Evolutionary conservation across 2,888 invertebrate species (phyloP), one percentile per base, ranked within the genome.

Genomic region (Carterocephalus palaemon): DNA sequence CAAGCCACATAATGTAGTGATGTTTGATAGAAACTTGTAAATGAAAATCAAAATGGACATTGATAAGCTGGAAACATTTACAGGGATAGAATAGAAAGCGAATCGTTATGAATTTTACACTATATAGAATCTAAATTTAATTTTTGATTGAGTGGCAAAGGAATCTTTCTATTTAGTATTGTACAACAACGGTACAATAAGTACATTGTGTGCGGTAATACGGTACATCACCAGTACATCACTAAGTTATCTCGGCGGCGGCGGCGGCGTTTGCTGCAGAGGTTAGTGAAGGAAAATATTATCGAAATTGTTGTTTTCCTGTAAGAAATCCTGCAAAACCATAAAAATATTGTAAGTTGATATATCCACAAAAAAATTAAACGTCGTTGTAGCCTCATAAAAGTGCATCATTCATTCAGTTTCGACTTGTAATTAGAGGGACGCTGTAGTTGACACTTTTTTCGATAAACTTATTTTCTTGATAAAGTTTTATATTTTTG

Each of bases 401-500:
- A 65, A 66, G 49, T 12, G 7, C 22, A 49, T 31, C 49, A 51
- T 80, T 74, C 68, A 85, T 82, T 81, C 80, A 85, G 61, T 55
- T 68, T 59, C 52, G 47, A 33, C 37, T 47, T n/a, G 19, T 62
- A 66, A 66, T 67, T 63, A 55, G 15, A 64, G 54, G 74, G 84
- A 84, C 85, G 85, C 85, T 67, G 67, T 76, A 71, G 64, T 72
- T 78, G 81, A 77, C 77, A 75, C 62, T 69, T 65, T 67, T 53
- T 57, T 52, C 46, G 53, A 57, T 57, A 62, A 70, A 66, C 65
- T 70, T 70, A 73, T 66, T 70, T 67, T 72, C 56, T 61, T 63
- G 54, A 47, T 59, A 61, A 57, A 63, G 43, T 64, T 46, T 26
- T 23, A 1, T 13, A 34, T 22, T 13, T 17, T 28, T 6, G 16